phyloP scores from a whole-genome alignment of 2,888 invertebrate genomes.

The Orchesellides sinensis region DNA sequence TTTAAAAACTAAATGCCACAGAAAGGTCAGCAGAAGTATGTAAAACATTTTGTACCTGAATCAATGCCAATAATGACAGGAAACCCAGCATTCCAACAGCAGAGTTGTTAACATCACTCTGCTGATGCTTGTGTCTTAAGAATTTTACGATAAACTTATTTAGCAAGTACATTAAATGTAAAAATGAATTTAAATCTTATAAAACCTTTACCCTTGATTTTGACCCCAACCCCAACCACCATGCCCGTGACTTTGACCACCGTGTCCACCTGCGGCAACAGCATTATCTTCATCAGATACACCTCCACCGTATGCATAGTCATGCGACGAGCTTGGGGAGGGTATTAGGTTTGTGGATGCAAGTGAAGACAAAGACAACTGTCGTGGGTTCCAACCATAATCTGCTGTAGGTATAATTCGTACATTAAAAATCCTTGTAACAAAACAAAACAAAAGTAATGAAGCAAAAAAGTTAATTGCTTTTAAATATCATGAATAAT shows the following conservation, averaged over 20 bases:
- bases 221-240: slow-evolving; percentile 36
- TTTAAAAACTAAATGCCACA: too few relatives aligned
- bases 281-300: slow-evolving; percentile 38
- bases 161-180: too few relatives aligned
- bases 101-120: slow-evolving; percentile 36
- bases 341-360: slow-evolving; percentile 9
- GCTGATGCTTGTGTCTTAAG: slow-evolving; percentile 26
- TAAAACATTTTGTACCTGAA: slow-evolving; percentile 29
- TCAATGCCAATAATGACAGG: slow-evolving; percentile 37
- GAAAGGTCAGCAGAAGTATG: too few relatives aligned
- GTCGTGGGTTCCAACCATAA: slow-evolving; percentile 45
- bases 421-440: too few relatives aligned
- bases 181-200: background rate
- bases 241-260: slow-evolving; percentile 33
- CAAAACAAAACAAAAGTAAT: too few relatives aligned
- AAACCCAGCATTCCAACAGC: slow-evolving; percentile 51
- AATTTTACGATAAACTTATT: too few relatives aligned
- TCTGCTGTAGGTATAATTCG: too few relatives aligned
- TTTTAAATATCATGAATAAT: too few relatives aligned
- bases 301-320: slow-evolving; percentile 18
- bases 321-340: slow-evolving; percentile 19
- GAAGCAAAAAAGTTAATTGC: too few relatives aligned
- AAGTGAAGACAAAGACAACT: slow-evolving; percentile 9
- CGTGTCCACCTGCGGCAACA: slow-evolving; percentile 48
- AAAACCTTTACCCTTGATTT: slow-evolving; percentile 11